Base-by-base conservation (phyloP, 2,113 vertebrate species). In the Cisticola juncidis region DNA sequence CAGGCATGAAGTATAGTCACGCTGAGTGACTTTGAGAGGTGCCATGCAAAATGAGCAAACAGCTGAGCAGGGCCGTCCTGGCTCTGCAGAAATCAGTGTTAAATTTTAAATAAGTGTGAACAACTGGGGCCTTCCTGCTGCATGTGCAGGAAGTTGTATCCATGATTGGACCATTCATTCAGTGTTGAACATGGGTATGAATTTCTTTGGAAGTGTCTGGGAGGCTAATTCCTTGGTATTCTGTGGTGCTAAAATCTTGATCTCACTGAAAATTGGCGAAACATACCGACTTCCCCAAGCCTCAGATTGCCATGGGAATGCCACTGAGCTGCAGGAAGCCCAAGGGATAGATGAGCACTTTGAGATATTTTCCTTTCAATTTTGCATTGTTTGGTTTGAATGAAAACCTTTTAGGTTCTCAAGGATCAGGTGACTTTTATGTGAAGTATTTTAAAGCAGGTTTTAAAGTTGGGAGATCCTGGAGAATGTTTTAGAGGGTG, bases 61-160 rank as follows among this genome's bases (percentile, higher is more conserved):
- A 58, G 5, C 19, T 56, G 73, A 54, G 44, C 23, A 53, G 57
- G 56, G 33, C 7, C 12, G 9, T 81, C 68, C 24, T 48, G 33
- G 40, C 42, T 80, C 21, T 81, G 60, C 19, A n/a, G 22, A 71
- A 76, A 9, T 22, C 64, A 50, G 18, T 80, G 58, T 36, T 42
- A 42, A 35, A 36, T 38, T 28, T 15, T 24, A 28, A 19, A 4
- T 31, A 50, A 61, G 7, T 26, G 15, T 50, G 54, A 73, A 58
- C 35, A 33, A 0, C 47, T 66, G 19, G 33, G 22, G 7, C 29
- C 42, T 88, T n/a, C n/a, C n/a, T 19, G 6, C 40, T 76, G 18
- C 8, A 1, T 0, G 0, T 61, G 11, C 40, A 69, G 17, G 20
- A 45, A 29, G 24, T 5, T 48, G 15, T 4, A 6, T 69, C 58